Conservation (phyloP, 2,888 invertebrate genomes). For the Troides oblongomaculatus region DNA sequence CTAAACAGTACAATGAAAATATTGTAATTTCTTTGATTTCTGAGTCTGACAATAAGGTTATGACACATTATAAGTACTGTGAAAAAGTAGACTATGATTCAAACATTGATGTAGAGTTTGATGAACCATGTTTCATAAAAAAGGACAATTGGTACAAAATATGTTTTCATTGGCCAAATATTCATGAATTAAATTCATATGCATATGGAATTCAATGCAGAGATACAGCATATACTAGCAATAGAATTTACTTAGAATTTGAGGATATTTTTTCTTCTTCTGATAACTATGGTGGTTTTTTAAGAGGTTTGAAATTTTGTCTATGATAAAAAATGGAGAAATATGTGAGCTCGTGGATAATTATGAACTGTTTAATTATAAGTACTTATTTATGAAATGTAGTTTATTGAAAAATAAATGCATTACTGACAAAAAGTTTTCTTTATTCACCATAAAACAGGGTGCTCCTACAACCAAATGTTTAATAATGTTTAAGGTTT, state of each 20-base stretch:
- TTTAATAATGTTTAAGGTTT: neutral
- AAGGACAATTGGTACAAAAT: constrained; percentile 71
- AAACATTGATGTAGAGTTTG: constrained; percentile 62
- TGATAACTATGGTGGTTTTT: constrained; percentile 62
- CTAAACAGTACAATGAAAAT: constrained; percentile 64
- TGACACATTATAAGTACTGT: constrained; percentile 59
- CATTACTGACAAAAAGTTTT: neutral
- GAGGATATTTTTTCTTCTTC: constrained; percentile 57
- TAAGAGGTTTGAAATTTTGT: constrained; percentile 69
- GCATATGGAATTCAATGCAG: constrained; percentile 68
- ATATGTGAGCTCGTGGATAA: neutral
- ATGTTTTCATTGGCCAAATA: constrained; percentile 63
- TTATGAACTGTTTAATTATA: neutral
- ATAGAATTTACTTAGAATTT: constrained; percentile 65
- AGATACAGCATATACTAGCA: constrained; percentile 54
- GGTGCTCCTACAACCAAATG: neutral
- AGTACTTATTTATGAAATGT: constrained; percentile 10
- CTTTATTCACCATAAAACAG: constrained; percentile 11
- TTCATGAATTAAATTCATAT: constrained; percentile 48
- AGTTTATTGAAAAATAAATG: constrained; percentile 19
- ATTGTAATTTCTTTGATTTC: constrained; percentile 59
- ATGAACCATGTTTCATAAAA: constrained; percentile 65
- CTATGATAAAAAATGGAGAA: constrained; percentile 45
- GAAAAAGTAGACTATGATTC: constrained; percentile 69
- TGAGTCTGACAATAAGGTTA: constrained; percentile 59